Percentiles rank a stretch among this genome's conserved stretches.
Conservation (phyloP, 2,113 vertebrate species). For the Marmota monax region DNA sequence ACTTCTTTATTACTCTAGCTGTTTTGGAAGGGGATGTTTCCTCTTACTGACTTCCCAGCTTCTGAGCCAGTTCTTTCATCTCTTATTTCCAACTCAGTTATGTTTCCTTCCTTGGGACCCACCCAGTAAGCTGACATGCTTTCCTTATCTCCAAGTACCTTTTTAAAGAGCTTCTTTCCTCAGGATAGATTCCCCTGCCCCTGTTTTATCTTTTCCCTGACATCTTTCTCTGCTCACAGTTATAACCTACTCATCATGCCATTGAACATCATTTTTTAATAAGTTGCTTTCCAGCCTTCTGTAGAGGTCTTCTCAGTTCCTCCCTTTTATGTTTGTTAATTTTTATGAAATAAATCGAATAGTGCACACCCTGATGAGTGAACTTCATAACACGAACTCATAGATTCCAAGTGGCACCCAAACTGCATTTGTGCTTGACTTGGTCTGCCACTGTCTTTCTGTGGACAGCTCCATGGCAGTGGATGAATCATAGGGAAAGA, state of each 20-base stretch:
- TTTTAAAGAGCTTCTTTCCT: background rate
- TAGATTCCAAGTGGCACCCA: background rate
- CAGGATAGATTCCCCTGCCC: background rate
- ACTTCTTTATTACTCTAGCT: background rate
- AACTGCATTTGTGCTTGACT: background rate
- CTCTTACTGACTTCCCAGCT: background rate
- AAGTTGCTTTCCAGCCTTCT: background rate
- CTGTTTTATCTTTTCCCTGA: background rate
- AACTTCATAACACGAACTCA: slow-evolving; percentile 19
- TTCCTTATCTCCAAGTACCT: background rate
- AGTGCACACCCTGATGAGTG: background rate
- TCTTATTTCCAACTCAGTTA: background rate
- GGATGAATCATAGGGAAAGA: slow-evolving; percentile 8
- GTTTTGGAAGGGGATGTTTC: background rate
- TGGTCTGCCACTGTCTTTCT: background rate
- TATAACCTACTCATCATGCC: background rate
- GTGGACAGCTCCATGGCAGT: background rate
- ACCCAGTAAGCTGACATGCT: background rate
- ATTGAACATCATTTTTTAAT: slow-evolving; percentile 1
- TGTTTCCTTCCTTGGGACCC: background rate
- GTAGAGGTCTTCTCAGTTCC: background rate
- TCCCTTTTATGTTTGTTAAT: background rate
- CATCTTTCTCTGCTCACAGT: background rate
- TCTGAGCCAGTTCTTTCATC: background rate
- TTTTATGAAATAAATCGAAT: background rate